Evolutionary conservation across 2,113 vertebrate species (phyloP), one percentile per base, ranked within the genome.

Genomic region (Nematolebias whitei): DNA sequence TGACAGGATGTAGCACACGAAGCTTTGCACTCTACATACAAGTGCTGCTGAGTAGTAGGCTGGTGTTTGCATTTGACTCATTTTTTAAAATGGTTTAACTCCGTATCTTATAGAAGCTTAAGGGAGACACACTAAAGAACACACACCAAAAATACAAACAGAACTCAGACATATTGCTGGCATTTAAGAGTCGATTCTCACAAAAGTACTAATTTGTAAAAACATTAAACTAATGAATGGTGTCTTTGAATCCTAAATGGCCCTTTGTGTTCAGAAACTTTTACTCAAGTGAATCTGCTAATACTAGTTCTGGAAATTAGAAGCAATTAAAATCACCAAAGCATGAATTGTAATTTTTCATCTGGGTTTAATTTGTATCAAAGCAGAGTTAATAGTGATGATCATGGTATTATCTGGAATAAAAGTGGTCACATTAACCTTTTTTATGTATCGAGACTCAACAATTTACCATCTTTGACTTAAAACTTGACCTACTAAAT

Each of bases 51-150:
- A 72, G 61, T 22, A 57, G 56, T 41, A 72, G 74, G 84, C 85
- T 86, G 84, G 82, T 84, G 82, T 83, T 83, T 69, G 62, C 62
- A 23, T 49, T 68, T 71, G 65, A 40, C 14, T 4, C 57, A 55
- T 72, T 53, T 39, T 74, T 47, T n/a, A n/a, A n/a, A n/a, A n/a
- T n/a, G n/a, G n/a, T n/a, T 76, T 84, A 63, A 54, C 66, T 69
- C 63, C 23, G 48, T 26, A 29, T 39, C 54, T 76, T 60, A 43
- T 18, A 50, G 68, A 11, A 19, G 65, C 68, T 57, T 73, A n/a
- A 1, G 68, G 68, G 59, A 81, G 40, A 66, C 71, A 54, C 50
- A 35, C 68, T 64, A 60, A 83, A 83, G 80, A 74, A 82, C 76
- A 58, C 71, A 63, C 63, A 57, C 74, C 47, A 74, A 58, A 29